Base-by-base conservation (phyloP, 2,797 vertebrate species). In the Molossus molossus region DNA sequence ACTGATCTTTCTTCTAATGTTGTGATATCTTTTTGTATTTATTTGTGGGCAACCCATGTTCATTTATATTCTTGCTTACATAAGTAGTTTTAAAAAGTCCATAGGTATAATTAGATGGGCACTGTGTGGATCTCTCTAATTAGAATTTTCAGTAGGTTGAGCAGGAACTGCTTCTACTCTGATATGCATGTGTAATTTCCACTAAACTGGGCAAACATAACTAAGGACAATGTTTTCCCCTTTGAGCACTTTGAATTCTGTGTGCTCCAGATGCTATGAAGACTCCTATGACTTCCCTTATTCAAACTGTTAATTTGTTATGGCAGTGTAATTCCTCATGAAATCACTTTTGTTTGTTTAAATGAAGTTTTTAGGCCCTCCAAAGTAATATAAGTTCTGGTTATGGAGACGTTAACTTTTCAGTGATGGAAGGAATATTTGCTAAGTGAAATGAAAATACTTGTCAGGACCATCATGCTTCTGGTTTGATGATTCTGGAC, bases 311-410 rank as follows among this genome's bases (percentile, higher is more conserved):
- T 97, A 88, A 86, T 87, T 97, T 93, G 62, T 87, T 69, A 95
- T 91, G 69, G 80, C 84, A 91, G 82, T 91, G 75, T 93, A 94
- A 96, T 81, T 94, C 48, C 89, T 95, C 87, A 40, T 37, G 17
- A 94, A 96, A 93, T 81, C 86, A 69, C 80, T 93, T 92, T 95
- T 96, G 95, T 91, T 96, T 94, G 82, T 87, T 94, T 96, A 96
- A 96, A 88, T 90, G 88, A 96, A 84, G 69, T 79, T 94, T 69
- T 97, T 87, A 91, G 48, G 58, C 33, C 37, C 90, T 96, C 93
- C 55, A 88, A 92, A 92, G 90, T 93, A 33, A 94, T 83, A 48
- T 90, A 92, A 95, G 84, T 90, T 89, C 82, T 91, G 73, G 80
- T 70, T 85, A 96, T 87, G 75, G 91, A 88, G 82, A 75, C n/a